These are phyloP conservation scores for Episyrphus balteatus DNA, from an alignment of 1,140 invertebrate genomes.

Conservation along the genomic window DNA sequence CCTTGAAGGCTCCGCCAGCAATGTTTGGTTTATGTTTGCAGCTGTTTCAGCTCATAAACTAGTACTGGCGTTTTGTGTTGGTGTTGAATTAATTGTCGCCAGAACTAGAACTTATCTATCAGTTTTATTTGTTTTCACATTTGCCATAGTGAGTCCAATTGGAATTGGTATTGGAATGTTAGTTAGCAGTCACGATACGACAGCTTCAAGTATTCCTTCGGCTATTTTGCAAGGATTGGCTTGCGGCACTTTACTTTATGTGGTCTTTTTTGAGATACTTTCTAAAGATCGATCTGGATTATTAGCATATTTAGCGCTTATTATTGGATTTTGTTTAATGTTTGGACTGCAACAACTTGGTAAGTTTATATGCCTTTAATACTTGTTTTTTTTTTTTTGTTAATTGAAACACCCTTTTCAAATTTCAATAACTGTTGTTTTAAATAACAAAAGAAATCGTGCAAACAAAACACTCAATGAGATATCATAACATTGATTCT, in stretches of 20 bases:
- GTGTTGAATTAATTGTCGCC: constrained; percentile 61
- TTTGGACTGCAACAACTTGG: constrained; percentile 60
- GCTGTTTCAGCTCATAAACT: constrained; percentile 82
- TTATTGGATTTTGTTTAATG: constrained; percentile 67
- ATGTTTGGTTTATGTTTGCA: constrained; percentile 72
- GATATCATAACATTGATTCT: too few species aligned
- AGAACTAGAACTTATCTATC: constrained; percentile 49
- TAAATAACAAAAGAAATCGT: too few species aligned
- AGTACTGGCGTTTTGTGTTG: constrained; percentile 79
- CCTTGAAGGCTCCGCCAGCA: constrained; percentile 52
- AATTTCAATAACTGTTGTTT: too few species aligned
- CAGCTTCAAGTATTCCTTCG: constrained; percentile 47
- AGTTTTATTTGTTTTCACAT: constrained; percentile 60
- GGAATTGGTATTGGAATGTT: constrained; percentile 62
- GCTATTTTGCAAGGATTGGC: constrained; percentile 72
- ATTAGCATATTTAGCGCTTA: constrained; percentile 54
- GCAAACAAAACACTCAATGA: too few species aligned
- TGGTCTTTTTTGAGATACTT: constrained; percentile 85
- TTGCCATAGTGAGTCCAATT: constrained; percentile 67
- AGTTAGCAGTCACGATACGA: constrained; percentile 44
- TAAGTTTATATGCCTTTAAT: too few species aligned
- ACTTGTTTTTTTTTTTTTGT: too few species aligned
- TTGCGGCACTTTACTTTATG: constrained; percentile 76
- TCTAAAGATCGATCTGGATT: constrained; percentile 64
- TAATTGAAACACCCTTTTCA: too few species aligned